Percentiles rank a stretch among this genome's conserved stretches.
Conservation (phyloP, 2,797 vertebrate genomes). For the Chromis chromis region DNA sequence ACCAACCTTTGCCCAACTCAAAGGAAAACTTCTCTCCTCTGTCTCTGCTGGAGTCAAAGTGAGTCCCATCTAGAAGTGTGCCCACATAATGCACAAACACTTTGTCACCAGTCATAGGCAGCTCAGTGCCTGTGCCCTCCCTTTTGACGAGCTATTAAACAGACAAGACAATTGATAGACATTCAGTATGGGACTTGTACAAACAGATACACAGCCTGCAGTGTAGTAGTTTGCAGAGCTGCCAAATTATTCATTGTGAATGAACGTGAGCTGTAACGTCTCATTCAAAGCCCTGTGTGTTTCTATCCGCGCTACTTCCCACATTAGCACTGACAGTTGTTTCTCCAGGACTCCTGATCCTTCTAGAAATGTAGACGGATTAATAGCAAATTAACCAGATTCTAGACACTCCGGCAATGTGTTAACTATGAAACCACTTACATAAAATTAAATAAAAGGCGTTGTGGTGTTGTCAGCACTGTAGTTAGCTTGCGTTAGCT, state of each 20-base stretch:
- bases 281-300: background rate
- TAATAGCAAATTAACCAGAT: background rate
- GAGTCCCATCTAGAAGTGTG: slow-evolving; percentile 92
- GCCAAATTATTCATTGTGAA: slow-evolving; percentile 5
- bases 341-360: slow-evolving; percentile 10
- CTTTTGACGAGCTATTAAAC: slow-evolving; percentile 89
- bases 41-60: slow-evolving; percentile 96
- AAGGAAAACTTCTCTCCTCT: slow-evolving; percentile 94
- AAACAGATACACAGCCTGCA: background rate
- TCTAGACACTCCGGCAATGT: background rate
- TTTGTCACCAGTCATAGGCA: slow-evolving; percentile 95
- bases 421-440: background rate
- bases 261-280: background rate
- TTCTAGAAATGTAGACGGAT: slow-evolving; percentile 28
- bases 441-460: fast-evolving
- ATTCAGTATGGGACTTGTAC: no score
- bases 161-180: background rate
- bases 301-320: background rate
- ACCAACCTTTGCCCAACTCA: slow-evolving; percentile 95
- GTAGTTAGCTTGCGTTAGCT: background rate
- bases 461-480: background rate
- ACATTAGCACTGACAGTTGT: slow-evolving; percentile 1
- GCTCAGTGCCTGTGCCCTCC: slow-evolving; percentile 90
- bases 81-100: slow-evolving; percentile 97
- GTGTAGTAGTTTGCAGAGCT: background rate